phyloP scores from a whole-genome alignment of 1,140 invertebrate genomes.

The Caerostris darwini region DNA sequence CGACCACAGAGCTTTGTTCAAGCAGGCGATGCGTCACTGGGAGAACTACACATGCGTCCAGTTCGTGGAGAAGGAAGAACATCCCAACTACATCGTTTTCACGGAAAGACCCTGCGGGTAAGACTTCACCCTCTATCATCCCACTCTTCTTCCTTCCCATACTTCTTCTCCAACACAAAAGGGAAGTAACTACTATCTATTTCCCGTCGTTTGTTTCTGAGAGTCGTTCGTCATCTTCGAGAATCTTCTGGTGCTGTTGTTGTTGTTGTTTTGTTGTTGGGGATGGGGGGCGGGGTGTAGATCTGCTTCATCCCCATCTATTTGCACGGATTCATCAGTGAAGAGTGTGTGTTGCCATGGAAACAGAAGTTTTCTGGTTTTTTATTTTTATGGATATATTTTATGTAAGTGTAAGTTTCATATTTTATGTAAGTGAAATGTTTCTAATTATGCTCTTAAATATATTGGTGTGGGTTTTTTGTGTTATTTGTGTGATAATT shows the following conservation, averaged over 20 bases:
- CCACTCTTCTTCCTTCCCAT: too few species aligned
- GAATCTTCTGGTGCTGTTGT: background rate
- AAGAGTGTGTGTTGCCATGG: background rate
- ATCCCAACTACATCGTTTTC: constrained; percentile 98
- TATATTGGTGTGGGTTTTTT: background rate
- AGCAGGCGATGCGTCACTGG: constrained; percentile 99
- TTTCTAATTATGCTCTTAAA: background rate
- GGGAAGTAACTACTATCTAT: background rate
- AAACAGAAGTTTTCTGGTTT: background rate
- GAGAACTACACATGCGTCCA: constrained; percentile 99
- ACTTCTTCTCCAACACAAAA: background rate
- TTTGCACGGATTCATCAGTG: background rate
- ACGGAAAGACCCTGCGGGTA: constrained; percentile 97
- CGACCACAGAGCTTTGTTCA: constrained; percentile 97
- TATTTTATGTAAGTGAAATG: background rate
- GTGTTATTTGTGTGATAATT: too few species aligned
- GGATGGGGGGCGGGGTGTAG: background rate
- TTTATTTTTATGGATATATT: background rate
- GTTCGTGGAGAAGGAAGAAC: constrained; percentile 95
- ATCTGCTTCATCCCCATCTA: background rate
- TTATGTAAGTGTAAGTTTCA: background rate
- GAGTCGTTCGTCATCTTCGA: background rate
- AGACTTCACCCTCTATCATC: constrained; percentile 81
- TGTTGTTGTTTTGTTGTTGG: background rate
- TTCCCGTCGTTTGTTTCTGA: background rate